Base-by-base conservation (phyloP, 2,113 vertebrate genomes). In the Gobiocypris rarus region DNA sequence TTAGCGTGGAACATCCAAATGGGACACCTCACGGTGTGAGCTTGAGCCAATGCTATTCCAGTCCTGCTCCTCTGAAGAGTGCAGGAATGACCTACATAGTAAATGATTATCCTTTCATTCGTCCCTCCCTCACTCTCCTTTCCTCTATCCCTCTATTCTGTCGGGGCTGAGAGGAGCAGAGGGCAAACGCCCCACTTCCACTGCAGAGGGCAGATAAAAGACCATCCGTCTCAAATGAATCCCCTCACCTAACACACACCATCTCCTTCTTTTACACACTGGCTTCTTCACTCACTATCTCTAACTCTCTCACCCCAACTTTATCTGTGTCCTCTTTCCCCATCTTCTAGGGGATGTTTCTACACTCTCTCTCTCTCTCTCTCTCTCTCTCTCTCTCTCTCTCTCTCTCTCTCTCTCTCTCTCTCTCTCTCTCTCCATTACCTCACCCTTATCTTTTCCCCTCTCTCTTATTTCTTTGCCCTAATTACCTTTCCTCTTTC, bases 81-180 rank as follows among this genome's bases (percentile, higher is more conserved):
- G 86, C 76, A 87, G 77, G 87, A 85, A 84, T 91, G 89, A 87
- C 91, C 91, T 88, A 92, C 80, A 91, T 91, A 89, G 79, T 78
- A 89, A 84, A 85, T 83, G 65, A 81, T 86, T 81, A 84, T 48
- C 76, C 84, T 50, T 48, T 82, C 73, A 84, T 75, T 75, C 70
- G 59, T 34, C 76, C 82, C 70, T 82, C 79, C 61, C 38, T 76
- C 41, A 78, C 85, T 79, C 9, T 26, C 69, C 19, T 8, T 38
- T 73, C 41, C 41, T 26, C 71, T 59, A 56, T 85, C 77, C 70
- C 43, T 75, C 61, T 58, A 75, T 82, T 74, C 76, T 83, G 28
- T 76, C 8, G 24, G 76, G 76, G 86, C 84, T 77, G 70, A 79
- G 48, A 84, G 80, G 86, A 80, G 83, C 75, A 87, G 78, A 78